Base-by-base conservation (phyloP, 2,888 invertebrate genomes). In the Lasioglossum vierecki region DNA sequence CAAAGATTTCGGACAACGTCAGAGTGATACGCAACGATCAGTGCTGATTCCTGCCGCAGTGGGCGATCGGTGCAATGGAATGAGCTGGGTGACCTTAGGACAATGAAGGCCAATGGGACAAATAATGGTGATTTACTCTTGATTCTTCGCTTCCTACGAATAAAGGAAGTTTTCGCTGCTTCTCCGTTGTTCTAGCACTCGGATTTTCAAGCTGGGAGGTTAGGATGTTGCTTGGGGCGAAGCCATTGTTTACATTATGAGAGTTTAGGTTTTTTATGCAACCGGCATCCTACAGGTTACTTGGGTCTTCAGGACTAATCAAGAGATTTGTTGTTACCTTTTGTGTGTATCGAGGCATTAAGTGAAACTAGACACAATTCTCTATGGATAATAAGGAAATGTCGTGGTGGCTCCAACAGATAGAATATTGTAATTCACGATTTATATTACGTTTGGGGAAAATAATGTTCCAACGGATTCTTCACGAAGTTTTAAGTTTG, bases 61-160 rank as follows among this genome's bases (percentile, higher is more conserved):
- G 88, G 88, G 88, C 85, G 89, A 87, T 85, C 90, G 85, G 89
- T 90, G 91, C 88, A 89, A 92, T 93, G 94, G 94, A 92, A 93
- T 94, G 94, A 93, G 90, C 91, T 90, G 91, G 91, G 91, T 89
- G 91, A 90, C 86, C 88, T 85, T 86, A 91, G 92, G 92, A 94
- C 92, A 92, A 95, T 95, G 95, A 95, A 95, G 94, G 94, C 95
- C 90, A 95, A 95, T 95, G 95, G 95, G 88, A 95, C 95, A 89
- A 95, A 95, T 88, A 95, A 95, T 95, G 95, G 95, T 95, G 93
- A 94, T 89, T 91, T 88, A 79, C 88, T 79, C 13, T 72, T 68
- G 26, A 26, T 66, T 70, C 15, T 73, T 75, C 60, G 15, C 15
- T n/a, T 0, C n/a, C 39, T 6, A 46, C 49, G 22, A 13, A 0